These are phyloP conservation scores for Reticulitermes speratus DNA, from an alignment of 1,140 invertebrate genomes.

Conservation along the genomic window DNA sequence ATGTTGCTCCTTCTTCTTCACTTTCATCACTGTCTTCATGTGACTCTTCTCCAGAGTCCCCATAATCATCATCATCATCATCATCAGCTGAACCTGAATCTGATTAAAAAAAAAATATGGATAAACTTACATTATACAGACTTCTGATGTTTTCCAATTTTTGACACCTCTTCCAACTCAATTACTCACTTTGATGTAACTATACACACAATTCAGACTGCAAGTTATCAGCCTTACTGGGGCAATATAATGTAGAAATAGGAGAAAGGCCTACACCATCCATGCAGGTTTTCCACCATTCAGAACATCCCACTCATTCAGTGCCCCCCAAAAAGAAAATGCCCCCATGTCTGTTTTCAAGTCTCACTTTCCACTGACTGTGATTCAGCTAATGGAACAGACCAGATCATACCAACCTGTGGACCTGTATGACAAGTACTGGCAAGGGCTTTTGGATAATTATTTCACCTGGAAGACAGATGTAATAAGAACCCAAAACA, in stretches of 20 bases:
- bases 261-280: too few relatives aligned
- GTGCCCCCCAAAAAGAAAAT: not conserved
- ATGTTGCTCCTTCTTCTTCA: conserved; percentile 42
- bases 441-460: not conserved
- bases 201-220: too few relatives aligned
- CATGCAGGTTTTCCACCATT: not conserved
- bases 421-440: not conserved
- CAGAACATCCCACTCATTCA: not conserved
- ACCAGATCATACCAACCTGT: not conserved
- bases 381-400: too few relatives aligned
- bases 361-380: not conserved
- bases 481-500: too few relatives aligned
- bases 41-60: conserved; percentile 57
- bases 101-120: conserved; percentile 32
- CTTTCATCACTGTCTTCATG: conserved; percentile 54
- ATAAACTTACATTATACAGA: conserved; percentile 21
- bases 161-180: too few relatives aligned
- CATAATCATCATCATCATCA: conserved; percentile 53
- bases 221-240: too few relatives aligned
- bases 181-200: not conserved
- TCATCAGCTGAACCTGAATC: conserved; percentile 47
- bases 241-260: too few relatives aligned
- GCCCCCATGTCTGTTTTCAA: not conserved
- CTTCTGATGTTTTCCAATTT: conserved; percentile 22
- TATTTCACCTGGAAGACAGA: not conserved